Evolutionary conservation across 2,113 vertebrate species (phyloP).

Genomic region (Notarius quadriscutis): DNA sequence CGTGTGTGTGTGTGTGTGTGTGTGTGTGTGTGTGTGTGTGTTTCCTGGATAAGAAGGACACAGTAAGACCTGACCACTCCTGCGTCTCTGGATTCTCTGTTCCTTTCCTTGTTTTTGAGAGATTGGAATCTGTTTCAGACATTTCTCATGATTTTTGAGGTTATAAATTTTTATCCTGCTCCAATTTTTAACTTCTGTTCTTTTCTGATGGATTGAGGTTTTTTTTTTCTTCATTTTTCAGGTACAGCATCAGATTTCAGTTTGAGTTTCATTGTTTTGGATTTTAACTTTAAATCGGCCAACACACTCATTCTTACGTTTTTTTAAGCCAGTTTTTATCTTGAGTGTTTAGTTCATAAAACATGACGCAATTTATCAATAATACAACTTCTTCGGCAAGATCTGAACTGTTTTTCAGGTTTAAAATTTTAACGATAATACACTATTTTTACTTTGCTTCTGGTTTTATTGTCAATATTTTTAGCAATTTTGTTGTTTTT

Average conservation of each 20-base stretch:
- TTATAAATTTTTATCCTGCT: background rate
- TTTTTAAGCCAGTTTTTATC: background rate
- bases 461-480: background rate
- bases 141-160: background rate
- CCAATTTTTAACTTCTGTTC: background rate
- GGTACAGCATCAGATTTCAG: background rate
- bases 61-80: background rate
- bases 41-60: background rate
- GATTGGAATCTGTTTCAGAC: background rate
- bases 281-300: background rate
- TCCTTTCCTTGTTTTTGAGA: background rate
- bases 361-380: background rate
- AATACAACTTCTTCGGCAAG: background rate
- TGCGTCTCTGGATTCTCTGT: background rate
- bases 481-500: background rate
- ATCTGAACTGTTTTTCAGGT: background rate
- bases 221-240: slow-evolving; percentile 8
- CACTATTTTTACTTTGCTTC: background rate
- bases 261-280: background rate
- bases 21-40: background rate
- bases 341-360: background rate
- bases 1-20: slow-evolving; percentile 18
- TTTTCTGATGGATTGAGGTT: background rate
- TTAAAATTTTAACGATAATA: background rate
- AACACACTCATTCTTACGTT: background rate